Percentiles rank a stretch among this genome's conserved stretches.
These are phyloP conservation scores for Psilopogon haemacephalus DNA, from an alignment of 2,113 vertebrate genomes.

Conservation along the genomic window DNA sequence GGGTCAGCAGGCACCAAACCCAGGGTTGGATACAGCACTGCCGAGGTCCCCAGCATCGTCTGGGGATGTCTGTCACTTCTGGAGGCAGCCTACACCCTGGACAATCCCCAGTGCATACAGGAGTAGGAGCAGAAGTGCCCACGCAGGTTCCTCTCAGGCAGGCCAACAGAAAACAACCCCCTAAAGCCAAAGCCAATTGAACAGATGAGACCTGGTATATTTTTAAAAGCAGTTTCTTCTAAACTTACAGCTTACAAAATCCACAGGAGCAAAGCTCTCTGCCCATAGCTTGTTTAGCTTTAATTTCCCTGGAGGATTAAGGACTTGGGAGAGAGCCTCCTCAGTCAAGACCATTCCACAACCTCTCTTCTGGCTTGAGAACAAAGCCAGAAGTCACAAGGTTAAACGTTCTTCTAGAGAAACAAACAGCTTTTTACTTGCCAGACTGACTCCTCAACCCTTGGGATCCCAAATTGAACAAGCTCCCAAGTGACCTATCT, in stretches of 20 bases:
- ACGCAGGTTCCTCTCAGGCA: not conserved
- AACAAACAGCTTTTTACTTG: not conserved
- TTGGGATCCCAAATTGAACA: not conserved
- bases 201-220: not conserved
- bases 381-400: not conserved
- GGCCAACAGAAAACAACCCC: not conserved
- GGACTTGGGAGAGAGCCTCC: not conserved
- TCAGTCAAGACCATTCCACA: not conserved
- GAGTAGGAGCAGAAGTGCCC: not conserved
- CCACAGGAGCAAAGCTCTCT: not conserved
- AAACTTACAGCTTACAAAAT: not conserved
- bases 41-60: not conserved
- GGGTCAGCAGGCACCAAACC: not conserved
- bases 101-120: not conserved
- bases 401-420: not conserved
- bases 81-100: not conserved
- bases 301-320: not conserved
- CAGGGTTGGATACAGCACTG: not conserved
- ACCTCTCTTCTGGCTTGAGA: not conserved
- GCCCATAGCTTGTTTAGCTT: not conserved
- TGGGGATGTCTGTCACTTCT: not conserved
- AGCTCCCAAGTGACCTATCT: not conserved
- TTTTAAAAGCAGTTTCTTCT: not conserved
- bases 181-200: not conserved
- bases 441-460: not conserved